Evolutionary conservation across 2,113 vertebrate genomes (phyloP).

Genomic region (Microcebus tavaratra): DNA sequence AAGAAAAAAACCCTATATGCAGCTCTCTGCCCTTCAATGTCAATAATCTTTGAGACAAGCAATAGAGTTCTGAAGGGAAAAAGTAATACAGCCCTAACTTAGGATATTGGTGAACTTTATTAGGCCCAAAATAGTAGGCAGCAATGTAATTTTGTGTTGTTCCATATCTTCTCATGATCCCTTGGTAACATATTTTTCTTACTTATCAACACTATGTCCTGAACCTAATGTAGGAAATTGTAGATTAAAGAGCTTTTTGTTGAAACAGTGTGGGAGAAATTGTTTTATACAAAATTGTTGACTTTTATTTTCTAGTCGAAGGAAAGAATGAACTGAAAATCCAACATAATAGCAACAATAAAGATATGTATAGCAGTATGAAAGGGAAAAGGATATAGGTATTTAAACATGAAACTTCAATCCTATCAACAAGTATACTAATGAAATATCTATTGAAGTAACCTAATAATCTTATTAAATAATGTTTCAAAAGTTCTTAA

Average conservation of each 20-base stretch:
- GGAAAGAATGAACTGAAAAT: background rate
- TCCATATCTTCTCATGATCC: conserved; percentile 41
- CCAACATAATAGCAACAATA: background rate
- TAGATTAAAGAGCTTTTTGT: conserved; percentile 52
- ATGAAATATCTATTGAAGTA: background rate
- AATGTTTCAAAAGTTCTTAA: background rate
- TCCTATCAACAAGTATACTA: background rate
- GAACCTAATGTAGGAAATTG: conserved; percentile 47
- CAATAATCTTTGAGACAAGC: conserved; percentile 1
- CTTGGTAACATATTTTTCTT: conserved; percentile 36
- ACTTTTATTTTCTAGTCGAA: conserved; percentile 37
- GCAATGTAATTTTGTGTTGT: conserved; percentile 63
- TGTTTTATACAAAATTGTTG: conserved; percentile 52
- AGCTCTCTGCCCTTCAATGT: conserved; percentile 63
- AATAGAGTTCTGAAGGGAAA: conserved; percentile 63
- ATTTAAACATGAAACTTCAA: background rate
- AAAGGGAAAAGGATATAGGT: background rate
- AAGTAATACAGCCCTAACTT: conserved; percentile 58
- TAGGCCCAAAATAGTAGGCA: conserved; percentile 50
- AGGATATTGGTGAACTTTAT: conserved; percentile 62
- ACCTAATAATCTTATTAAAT: background rate
- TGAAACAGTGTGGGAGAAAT: conserved; percentile 45
- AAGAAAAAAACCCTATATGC: conserved; percentile 45
- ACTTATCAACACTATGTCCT: conserved; percentile 19
- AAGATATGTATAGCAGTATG: background rate